Conservation (phyloP, 2,888 invertebrate species). For the Dryobotodes eremita region DNA sequence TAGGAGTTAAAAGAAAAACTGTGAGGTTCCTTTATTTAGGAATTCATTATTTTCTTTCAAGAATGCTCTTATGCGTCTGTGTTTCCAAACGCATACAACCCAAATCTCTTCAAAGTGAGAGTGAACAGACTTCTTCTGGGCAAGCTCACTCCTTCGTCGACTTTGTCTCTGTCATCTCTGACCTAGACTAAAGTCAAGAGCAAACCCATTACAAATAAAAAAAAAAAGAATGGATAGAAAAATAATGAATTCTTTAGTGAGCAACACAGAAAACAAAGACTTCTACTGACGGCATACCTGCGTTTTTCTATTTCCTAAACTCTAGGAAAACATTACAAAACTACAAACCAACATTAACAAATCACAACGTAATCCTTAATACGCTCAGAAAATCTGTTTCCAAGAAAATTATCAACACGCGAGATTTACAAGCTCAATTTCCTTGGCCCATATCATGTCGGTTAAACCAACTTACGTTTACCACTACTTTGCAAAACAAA, state of each 20-base stretch:
- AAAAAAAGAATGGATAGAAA: neutral
- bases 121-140: too few species aligned
- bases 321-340: slow-evolving; percentile 20
- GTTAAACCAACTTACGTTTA: slow-evolving; percentile 16
- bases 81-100: too few species aligned
- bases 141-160: too few species aligned
- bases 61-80: too few species aligned
- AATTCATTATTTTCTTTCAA: neutral
- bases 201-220: too few species aligned
- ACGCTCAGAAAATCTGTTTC: slow-evolving; percentile 51
- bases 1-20: neutral
- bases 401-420: slow-evolving; percentile 60
- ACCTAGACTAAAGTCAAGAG: too few species aligned
- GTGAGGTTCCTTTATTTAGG: neutral
- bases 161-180: too few species aligned
- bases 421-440: slow-evolving; percentile 57
- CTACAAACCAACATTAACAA: slow-evolving; percentile 17
- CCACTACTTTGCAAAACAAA: neutral
- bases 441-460: slow-evolving; percentile 60
- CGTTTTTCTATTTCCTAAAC: neutral
- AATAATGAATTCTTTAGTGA: neutral
- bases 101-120: too few species aligned
- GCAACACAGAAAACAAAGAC: neutral
- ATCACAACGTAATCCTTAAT: slow-evolving; percentile 39
- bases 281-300: neutral